Conservation (phyloP, 2,888 invertebrate genomes). For the Luffia ferchaultella region DNA sequence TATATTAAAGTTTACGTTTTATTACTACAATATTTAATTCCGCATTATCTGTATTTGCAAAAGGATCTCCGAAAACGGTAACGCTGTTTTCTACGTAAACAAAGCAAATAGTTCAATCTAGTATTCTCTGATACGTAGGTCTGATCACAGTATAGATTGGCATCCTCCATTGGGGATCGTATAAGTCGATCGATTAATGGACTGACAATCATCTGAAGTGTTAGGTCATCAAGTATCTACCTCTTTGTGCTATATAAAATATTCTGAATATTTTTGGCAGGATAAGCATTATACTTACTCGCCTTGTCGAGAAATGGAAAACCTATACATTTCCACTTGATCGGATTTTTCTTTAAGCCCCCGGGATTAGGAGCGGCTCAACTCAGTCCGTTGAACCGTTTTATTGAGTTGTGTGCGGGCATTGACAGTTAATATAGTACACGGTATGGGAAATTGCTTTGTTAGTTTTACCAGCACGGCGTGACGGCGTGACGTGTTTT, state of each 20-base stretch:
- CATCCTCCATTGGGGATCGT: not conserved
- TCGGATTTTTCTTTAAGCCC: not conserved
- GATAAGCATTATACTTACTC: not conserved
- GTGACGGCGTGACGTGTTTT: not conserved
- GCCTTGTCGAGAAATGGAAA: not conserved
- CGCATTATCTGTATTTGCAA: no score
- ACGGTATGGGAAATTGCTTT: not conserved
- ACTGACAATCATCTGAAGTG: not conserved
- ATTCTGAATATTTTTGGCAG: not conserved
- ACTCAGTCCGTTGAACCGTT: not conserved
- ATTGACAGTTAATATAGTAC: not conserved
- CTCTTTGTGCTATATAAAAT: not conserved
- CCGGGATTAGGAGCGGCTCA: not conserved
- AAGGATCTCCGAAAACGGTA: no score
- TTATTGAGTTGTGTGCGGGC: not conserved
- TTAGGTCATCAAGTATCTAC: not conserved
- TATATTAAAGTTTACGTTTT: no score
- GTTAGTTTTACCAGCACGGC: not conserved
- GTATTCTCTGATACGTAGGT: not conserved
- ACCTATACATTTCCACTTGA: not conserved
- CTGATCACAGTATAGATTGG: not conserved
- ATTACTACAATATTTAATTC: no score
- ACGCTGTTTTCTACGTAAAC: no score
- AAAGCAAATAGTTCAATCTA: no score
- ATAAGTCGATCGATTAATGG: not conserved